These are phyloP conservation scores for Microtus pennsylvanicus DNA, from an alignment of 2,113 vertebrate species.

Conservation along the genomic window DNA sequence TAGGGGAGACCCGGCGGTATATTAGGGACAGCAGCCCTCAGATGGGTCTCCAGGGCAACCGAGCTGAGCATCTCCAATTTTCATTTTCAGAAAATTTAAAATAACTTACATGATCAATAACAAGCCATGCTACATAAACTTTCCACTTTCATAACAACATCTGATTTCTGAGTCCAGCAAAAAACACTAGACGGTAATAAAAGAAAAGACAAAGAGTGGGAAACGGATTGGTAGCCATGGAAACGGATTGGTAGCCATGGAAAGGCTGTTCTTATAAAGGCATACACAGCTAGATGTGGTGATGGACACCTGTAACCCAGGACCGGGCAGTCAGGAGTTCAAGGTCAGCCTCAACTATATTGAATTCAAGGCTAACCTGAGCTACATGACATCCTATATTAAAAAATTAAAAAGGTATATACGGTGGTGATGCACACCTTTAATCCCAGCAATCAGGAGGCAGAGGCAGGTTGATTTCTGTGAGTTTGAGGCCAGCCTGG, in stretches of 20 bases:
- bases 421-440: background rate
- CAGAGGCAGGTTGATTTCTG: background rate
- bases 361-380: background rate
- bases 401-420: background rate
- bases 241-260: background rate
- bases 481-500: too few species aligned
- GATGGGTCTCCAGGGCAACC: background rate
- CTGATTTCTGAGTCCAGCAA: background rate
- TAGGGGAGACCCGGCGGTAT: background rate
- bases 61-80: background rate
- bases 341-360: background rate
- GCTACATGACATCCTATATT: background rate
- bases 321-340: background rate
- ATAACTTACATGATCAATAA: conserved; percentile 2
- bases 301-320: background rate
- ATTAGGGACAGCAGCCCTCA: background rate
- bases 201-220: background rate
- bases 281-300: background rate
- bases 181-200: background rate
- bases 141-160: background rate
- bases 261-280: background rate
- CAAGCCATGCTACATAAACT: background rate
- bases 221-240: background rate
- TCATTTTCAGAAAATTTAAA: conserved; percentile 27
- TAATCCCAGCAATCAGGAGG: background rate